These are phyloP conservation scores for Drosophila austrosaltans DNA, from an alignment of 2,888 invertebrate genomes.

Conservation along the genomic window DNA sequence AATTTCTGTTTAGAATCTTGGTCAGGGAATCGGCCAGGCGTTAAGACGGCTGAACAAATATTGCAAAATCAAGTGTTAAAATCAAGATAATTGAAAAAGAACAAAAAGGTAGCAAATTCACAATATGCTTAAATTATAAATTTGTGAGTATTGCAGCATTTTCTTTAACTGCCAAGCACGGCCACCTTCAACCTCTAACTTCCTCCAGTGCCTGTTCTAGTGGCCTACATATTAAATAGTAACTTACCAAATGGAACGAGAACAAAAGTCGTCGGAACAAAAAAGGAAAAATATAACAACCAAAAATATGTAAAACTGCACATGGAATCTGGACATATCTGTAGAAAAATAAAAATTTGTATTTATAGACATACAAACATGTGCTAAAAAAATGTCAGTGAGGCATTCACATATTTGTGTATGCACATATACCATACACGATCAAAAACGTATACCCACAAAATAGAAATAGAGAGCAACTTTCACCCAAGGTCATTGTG, in stretches of 20 bases:
- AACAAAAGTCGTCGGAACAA: conserved; percentile 70
- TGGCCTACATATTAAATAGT: conserved; percentile 39
- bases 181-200: conserved; percentile 29
- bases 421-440: not conserved
- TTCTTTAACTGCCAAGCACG: conserved; percentile 29
- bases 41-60: conserved; percentile 46
- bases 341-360: not conserved
- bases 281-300: conserved; percentile 10
- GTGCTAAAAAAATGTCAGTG: too few relatives aligned
- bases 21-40: conserved; percentile 63
- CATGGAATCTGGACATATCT: conserved; percentile 15
- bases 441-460: conserved; percentile 43
- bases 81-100: conserved; percentile 46
- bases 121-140: conserved; percentile 61
- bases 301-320: conserved; percentile 33
- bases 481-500: conserved; percentile 76
- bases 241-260: conserved; percentile 68
- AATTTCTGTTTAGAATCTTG: conserved; percentile 69
- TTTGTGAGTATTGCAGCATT: conserved; percentile 49
- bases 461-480: conserved; percentile 79
- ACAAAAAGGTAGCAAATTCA: conserved; percentile 2
- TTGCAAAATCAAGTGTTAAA: conserved; percentile 60
- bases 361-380: not conserved
- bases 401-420: not conserved
- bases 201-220: conserved; percentile 72